phyloP scores from a whole-genome alignment of 2,888 invertebrate genomes.

The Nipponacmea schrenckii region DNA sequence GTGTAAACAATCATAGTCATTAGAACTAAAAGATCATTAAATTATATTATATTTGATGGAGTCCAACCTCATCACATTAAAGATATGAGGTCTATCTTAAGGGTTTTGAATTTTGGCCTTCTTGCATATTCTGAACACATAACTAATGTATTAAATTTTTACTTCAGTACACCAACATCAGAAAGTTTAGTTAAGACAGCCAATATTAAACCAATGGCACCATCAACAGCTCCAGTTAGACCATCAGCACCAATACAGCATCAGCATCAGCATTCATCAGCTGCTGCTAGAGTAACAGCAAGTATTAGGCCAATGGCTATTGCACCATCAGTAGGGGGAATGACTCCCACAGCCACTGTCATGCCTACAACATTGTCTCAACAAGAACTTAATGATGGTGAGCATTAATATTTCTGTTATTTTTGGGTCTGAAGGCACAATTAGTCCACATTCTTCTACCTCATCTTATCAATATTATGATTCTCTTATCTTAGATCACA shows the following conservation, averaged over 20 bases:
- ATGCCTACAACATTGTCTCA: slow-evolving; percentile 63
- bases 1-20: slow-evolving; percentile 30
- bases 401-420: not conserved
- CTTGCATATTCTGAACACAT: no score
- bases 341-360: slow-evolving; percentile 64
- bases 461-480: no score
- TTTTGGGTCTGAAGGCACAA: not conserved
- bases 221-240: slow-evolving; percentile 68
- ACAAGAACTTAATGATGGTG: slow-evolving; percentile 45
- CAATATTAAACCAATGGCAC: slow-evolving; percentile 94
- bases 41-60: no score
- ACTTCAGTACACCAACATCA: slow-evolving; percentile 45
- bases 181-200: slow-evolving; percentile 79
- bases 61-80: no score
- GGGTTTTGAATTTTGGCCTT: no score
- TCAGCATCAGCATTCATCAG: slow-evolving; percentile 55
- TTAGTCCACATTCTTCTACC: not conserved
- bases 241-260: slow-evolving; percentile 52
- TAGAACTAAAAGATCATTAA: no score
- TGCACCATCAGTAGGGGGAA: slow-evolving; percentile 65
- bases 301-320: slow-evolving; percentile 91
- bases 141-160: not conserved
- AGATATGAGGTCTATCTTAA: no score
- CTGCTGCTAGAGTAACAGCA: slow-evolving; percentile 81
- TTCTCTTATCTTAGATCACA: no score